Conservation (phyloP, 2,797 vertebrate species). For the Tragopan temminckii region DNA sequence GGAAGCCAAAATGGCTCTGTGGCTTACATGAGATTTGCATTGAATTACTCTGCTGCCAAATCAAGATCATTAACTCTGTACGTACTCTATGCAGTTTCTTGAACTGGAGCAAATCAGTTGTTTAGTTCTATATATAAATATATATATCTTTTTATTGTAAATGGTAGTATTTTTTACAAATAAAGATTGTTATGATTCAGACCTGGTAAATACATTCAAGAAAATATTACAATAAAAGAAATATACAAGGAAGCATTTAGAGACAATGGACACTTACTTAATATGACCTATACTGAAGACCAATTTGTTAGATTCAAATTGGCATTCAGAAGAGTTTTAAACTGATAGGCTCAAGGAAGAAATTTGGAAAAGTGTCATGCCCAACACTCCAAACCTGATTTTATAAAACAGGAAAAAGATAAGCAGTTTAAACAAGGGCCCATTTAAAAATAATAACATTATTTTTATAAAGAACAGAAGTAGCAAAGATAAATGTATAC, state of each 20-base stretch:
- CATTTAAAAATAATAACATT: background rate
- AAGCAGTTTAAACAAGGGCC: background rate
- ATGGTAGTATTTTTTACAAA: background rate
- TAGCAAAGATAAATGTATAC: background rate
- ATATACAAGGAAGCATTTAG: background rate
- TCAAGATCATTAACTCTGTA: conserved; percentile 19
- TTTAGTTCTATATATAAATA: background rate
- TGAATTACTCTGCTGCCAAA: background rate
- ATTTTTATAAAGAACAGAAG: background rate
- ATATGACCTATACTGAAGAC: background rate
- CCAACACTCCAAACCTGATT: background rate
- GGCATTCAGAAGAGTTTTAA: background rate
- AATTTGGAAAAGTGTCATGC: background rate
- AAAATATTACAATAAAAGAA: background rate
- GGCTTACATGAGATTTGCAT: conserved; percentile 24
- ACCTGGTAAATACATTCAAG: background rate
- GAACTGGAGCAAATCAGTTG: background rate
- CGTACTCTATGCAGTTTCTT: background rate
- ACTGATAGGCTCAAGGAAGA: background rate
- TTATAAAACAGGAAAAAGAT: background rate
- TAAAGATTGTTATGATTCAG: background rate
- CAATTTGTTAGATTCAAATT: background rate
- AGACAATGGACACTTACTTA: background rate
- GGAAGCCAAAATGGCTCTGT: conserved; percentile 33
- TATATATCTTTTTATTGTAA: background rate